phyloP scores from a whole-genome alignment of 2,888 invertebrate genomes.

The Ectemnius cavifrons region DNA sequence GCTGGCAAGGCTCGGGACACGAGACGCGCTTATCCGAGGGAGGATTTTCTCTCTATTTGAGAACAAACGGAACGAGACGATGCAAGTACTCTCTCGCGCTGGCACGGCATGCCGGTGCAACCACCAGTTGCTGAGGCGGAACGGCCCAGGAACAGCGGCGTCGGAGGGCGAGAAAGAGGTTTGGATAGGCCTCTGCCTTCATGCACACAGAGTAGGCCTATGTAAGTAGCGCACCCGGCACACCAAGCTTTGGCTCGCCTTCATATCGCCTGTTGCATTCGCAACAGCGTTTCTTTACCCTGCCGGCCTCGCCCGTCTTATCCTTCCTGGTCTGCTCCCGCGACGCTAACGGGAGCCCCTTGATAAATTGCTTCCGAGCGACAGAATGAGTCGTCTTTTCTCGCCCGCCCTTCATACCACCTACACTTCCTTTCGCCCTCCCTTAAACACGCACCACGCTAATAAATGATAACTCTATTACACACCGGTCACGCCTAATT shows the following conservation, averaged over 20 bases:
- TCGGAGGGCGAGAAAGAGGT: constrained; percentile 50
- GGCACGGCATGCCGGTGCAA: constrained; percentile 73
- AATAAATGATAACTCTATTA: constrained; percentile 23
- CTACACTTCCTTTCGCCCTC: too few species aligned
- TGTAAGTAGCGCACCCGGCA: constrained; percentile 64
- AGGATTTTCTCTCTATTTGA: constrained; percentile 76
- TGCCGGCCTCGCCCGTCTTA: constrained; percentile 48
- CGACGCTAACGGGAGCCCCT: constrained; percentile 43
- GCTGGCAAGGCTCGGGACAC: constrained; percentile 58
- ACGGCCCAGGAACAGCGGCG: constrained; percentile 44
- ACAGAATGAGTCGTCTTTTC: constrained; percentile 65
- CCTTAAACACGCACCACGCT: constrained; percentile 24
- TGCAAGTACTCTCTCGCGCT: constrained; percentile 69
- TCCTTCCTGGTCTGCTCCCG: constrained; percentile 44
- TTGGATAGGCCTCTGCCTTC: constrained; percentile 47
- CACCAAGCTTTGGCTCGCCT: constrained; percentile 61
- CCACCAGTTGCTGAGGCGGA: constrained; percentile 78
- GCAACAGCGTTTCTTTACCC: constrained; percentile 68
- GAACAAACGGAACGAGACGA: constrained; percentile 75
- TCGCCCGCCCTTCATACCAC: background rate
- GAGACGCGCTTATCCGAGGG: constrained; percentile 65
- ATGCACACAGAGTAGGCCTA: constrained; percentile 71
- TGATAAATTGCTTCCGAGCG: constrained; percentile 68
- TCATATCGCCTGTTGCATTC: constrained; percentile 77
- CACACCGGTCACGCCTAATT: background rate